These are phyloP conservation scores for Eupithecia subumbrata DNA, from an alignment of 2,888 invertebrate genomes.

Conservation along the genomic window DNA sequence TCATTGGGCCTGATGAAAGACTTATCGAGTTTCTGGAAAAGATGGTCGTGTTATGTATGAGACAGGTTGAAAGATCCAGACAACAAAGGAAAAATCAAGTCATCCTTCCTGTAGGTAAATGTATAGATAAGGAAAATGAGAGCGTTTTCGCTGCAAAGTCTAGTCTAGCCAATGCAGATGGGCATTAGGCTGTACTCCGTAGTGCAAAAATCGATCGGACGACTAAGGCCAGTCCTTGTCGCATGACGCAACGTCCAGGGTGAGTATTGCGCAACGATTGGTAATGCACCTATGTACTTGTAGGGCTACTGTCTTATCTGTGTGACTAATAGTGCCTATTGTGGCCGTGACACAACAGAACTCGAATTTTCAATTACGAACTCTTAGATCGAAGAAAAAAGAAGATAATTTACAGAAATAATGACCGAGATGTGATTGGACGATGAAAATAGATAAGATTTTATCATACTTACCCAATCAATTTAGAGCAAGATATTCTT, in stretches of 20 bases:
- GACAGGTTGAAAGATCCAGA: constrained; percentile 11
- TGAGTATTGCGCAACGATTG: constrained; percentile 68
- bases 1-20: not conserved
- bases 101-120: constrained; percentile 1
- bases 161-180: constrained; percentile 25
- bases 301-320: constrained; percentile 30
- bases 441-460: not conserved
- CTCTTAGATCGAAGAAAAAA: not conserved
- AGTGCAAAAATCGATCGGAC: constrained; percentile 70
- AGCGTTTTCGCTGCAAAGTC: not conserved
- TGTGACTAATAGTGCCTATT: constrained; percentile 24
- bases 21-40: not conserved
- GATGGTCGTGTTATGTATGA: not conserved
- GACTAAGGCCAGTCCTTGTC: constrained; percentile 74
- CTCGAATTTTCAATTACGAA: constrained; percentile 6
- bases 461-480: not conserved
- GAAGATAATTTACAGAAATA: not conserved
- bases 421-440: not conserved
- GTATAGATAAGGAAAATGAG: not conserved
- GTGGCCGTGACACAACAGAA: constrained; percentile 16
- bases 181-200: constrained; percentile 35
- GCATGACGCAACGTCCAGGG: constrained; percentile 75
- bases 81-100: constrained; percentile 25
- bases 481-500: not conserved
- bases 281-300: constrained; percentile 50